Conservation (phyloP, 92 coral and sea anemone genomes). For the Siderastrea siderea region DNA sequence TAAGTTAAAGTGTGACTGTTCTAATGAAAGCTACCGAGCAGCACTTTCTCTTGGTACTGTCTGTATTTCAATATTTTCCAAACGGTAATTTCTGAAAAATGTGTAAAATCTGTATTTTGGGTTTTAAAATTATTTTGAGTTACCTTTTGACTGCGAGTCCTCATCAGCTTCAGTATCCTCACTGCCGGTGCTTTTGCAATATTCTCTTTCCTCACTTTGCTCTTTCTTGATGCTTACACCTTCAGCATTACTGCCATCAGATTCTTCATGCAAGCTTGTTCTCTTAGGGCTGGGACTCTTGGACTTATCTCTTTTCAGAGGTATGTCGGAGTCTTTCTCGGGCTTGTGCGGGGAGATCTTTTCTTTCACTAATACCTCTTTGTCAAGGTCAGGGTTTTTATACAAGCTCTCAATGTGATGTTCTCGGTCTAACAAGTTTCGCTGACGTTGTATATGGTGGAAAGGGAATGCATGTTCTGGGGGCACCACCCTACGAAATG, state of each 20-base stretch:
- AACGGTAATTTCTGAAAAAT: neutral
- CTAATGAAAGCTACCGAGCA: neutral
- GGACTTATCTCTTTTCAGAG: slow-evolving; percentile 51
- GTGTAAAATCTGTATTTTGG: too few species aligned
- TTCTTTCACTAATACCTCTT: slow-evolving; percentile 70
- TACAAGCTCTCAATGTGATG: slow-evolving; percentile 76
- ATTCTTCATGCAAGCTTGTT: slow-evolving; percentile 56
- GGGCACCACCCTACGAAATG: slow-evolving; percentile 85
- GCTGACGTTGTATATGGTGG: slow-evolving; percentile 87
- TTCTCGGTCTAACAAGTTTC: slow-evolving; percentile 82
- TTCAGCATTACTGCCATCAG: slow-evolving; percentile 14
- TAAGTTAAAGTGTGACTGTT: neutral
- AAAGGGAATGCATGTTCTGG: slow-evolving; percentile 88
- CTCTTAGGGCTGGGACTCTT: slow-evolving; percentile 81
- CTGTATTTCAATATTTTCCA: neutral
- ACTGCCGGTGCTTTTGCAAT: slow-evolving; percentile 38
- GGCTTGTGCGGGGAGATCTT: slow-evolving; percentile 73
- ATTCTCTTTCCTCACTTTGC: slow-evolving; percentile 6
- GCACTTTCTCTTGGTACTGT: neutral
- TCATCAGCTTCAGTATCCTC: slow-evolving; percentile 21
- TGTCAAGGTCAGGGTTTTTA: slow-evolving; percentile 63
- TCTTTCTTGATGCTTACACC: slow-evolving; percentile 30
- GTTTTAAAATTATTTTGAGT: neutral
- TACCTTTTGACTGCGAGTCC: slow-evolving; percentile 14
- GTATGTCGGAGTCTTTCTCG: slow-evolving; percentile 58